Conservation (phyloP, 2,797 vertebrate genomes). For the Thalassophryne amazonica region DNA sequence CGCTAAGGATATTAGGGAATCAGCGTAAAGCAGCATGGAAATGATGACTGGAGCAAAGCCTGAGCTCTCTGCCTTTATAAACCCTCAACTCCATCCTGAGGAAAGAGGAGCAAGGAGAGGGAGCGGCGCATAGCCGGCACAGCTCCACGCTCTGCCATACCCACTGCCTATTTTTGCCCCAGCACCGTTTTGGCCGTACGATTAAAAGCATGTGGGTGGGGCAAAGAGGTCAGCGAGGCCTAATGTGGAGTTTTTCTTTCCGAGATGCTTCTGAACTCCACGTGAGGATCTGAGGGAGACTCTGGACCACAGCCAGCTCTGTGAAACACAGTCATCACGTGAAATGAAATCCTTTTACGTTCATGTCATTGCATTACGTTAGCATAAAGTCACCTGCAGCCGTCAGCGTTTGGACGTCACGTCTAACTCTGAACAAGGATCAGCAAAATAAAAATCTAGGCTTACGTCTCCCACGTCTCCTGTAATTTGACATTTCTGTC, state of each 20-base stretch:
- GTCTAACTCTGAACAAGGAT: too few relatives aligned
- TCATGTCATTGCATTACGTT: not conserved
- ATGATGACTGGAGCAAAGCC: constrained; percentile 80
- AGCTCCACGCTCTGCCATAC: constrained; percentile 53
- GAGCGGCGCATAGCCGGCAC: constrained; percentile 55
- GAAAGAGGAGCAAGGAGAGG: constrained; percentile 32
- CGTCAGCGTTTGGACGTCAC: not conserved
- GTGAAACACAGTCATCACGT: too few relatives aligned
- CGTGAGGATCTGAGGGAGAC: constrained; percentile 35
- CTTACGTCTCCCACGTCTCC: too few relatives aligned
- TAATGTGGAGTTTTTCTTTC: constrained; percentile 37
- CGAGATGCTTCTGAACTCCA: constrained; percentile 26
- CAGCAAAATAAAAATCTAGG: too few relatives aligned
- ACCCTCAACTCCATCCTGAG: constrained; percentile 56
- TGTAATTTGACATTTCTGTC: too few relatives aligned
- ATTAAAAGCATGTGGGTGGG: constrained; percentile 53
- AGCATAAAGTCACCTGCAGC: not conserved
- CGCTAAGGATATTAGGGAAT: constrained; percentile 84
- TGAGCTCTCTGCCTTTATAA: constrained; percentile 69
- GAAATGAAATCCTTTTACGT: constrained; percentile 8
- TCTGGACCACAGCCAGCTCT: constrained; percentile 41
- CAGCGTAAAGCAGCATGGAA: constrained; percentile 80
- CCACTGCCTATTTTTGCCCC: constrained; percentile 59
- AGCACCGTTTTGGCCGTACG: constrained; percentile 47
- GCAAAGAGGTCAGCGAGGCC: constrained; percentile 43